Conservation (phyloP, 2,888 invertebrate genomes). For the Campoplex capitator region DNA sequence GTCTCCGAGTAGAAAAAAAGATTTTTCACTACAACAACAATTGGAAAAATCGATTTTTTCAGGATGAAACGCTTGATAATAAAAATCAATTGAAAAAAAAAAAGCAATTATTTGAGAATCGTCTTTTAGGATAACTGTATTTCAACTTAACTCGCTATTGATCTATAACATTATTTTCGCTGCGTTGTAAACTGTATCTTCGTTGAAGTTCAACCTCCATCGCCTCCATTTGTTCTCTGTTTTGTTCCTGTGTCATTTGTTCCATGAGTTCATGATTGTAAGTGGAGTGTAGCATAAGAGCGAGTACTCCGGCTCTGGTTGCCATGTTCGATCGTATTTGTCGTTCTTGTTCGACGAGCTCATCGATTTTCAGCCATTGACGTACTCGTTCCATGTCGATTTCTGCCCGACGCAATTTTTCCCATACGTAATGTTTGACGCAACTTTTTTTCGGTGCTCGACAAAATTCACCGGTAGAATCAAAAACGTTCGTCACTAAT, state of each 20-base stretch:
- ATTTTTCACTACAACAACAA: no score
- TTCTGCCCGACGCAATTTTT: slow-evolving; percentile 96
- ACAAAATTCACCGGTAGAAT: slow-evolving; percentile 94
- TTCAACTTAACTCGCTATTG: slow-evolving; percentile 29
- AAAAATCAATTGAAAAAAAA: not conserved
- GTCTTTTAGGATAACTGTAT: not conserved
- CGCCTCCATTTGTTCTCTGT: slow-evolving; percentile 85
- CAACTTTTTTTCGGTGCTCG: slow-evolving; percentile 95
- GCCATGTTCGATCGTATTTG: slow-evolving; percentile 91
- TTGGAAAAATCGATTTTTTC: no score
- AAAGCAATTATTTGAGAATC: not conserved
- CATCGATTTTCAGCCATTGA: slow-evolving; percentile 97
- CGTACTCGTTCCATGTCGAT: slow-evolving; percentile 97
- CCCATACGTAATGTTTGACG: slow-evolving; percentile 97
- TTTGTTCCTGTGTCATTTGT: slow-evolving; percentile 87
- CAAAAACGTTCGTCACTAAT: slow-evolving; percentile 93
- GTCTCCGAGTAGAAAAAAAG: no score
- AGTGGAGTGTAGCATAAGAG: slow-evolving; percentile 98
- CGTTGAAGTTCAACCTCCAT: slow-evolving; percentile 85
- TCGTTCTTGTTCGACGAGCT: slow-evolving; percentile 96
- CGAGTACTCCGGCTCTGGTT: slow-evolving; percentile 95
- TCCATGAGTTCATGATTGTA: slow-evolving; percentile 97
- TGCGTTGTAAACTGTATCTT: slow-evolving; percentile 75
- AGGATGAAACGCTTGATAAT: no score
- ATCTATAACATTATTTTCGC: slow-evolving; percentile 62